Conservation (phyloP, 2,888 invertebrate species). For the Dastarcus helophoroides region DNA sequence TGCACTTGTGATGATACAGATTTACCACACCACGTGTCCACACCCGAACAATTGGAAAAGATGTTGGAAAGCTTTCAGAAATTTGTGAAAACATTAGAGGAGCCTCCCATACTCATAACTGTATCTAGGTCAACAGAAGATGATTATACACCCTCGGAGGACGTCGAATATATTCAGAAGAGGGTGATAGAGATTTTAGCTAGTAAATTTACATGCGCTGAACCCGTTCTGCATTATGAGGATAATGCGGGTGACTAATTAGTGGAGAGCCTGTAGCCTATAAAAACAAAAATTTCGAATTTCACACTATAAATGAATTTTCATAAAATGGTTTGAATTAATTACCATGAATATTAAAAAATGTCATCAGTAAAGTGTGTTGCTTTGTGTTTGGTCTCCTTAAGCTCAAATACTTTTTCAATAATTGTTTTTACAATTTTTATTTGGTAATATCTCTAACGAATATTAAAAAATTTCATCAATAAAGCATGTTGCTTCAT, state of each 20-base stretch:
- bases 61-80: constrained; percentile 49
- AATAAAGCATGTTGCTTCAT: too few species aligned
- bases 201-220: constrained; percentile 40
- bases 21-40: constrained; percentile 73
- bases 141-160: constrained; percentile 77
- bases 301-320: too few species aligned
- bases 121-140: constrained; percentile 78
- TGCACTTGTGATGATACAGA: constrained; percentile 80
- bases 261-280: background rate
- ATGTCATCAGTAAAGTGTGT: too few species aligned
- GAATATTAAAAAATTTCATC: too few species aligned
- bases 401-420: too few species aligned
- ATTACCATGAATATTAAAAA: too few species aligned
- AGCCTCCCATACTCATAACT: constrained; percentile 60
- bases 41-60: constrained; percentile 50
- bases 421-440: too few species aligned
- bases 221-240: constrained; percentile 40
- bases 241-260: constrained; percentile 15
- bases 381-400: too few species aligned
- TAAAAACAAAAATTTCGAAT: background rate
- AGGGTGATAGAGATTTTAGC: constrained; percentile 49
- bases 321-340: too few species aligned
- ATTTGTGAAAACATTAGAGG: constrained; percentile 48
- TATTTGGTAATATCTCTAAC: too few species aligned
- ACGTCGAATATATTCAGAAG: constrained; percentile 69